Percentiles rank a stretch among this genome's conserved stretches.
Evolutionary conservation across 1,140 invertebrate species (phyloP).

Genomic region (Hetaerina americana): DNA sequence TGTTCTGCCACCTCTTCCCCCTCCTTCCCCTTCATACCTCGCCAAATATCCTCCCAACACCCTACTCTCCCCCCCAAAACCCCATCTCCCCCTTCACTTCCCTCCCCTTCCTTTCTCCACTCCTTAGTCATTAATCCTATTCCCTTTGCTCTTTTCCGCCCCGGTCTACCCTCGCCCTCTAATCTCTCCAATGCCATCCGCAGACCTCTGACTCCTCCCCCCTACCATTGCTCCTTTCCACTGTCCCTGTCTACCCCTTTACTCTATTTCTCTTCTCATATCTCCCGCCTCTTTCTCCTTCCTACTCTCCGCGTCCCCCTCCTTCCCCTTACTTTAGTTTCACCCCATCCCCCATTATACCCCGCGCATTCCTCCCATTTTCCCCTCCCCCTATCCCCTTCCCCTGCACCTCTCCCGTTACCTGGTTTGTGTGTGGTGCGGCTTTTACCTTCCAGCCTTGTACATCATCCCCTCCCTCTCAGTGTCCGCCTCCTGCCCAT

Average conservation of each 20-base stretch:
- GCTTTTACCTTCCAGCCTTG: neutral
- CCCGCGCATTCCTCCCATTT: neutral
- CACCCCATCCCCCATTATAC: neutral
- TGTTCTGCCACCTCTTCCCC: no score
- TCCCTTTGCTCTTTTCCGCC: neutral
- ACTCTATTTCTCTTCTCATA: no score
- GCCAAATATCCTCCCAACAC: neutral
- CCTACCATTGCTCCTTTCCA: neutral
- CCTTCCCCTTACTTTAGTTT: neutral
- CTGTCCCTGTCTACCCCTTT: no score
- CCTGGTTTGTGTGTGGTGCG: neutral
- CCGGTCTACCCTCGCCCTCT: neutral
- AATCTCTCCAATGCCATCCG: neutral
- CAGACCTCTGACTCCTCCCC: neutral
- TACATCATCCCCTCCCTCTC: neutral
- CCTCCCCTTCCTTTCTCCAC: neutral
- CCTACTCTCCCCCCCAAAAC: neutral
- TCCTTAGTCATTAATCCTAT: neutral
- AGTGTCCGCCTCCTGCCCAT: no score
- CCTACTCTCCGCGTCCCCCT: neutral
- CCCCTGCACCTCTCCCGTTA: neutral
- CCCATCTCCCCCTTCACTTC: neutral
- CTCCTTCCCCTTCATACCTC: neutral
- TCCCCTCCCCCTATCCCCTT: neutral
- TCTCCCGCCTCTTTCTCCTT: neutral